Base-by-base conservation (phyloP, 1,140 invertebrate genomes). In the Eueides isabella region DNA sequence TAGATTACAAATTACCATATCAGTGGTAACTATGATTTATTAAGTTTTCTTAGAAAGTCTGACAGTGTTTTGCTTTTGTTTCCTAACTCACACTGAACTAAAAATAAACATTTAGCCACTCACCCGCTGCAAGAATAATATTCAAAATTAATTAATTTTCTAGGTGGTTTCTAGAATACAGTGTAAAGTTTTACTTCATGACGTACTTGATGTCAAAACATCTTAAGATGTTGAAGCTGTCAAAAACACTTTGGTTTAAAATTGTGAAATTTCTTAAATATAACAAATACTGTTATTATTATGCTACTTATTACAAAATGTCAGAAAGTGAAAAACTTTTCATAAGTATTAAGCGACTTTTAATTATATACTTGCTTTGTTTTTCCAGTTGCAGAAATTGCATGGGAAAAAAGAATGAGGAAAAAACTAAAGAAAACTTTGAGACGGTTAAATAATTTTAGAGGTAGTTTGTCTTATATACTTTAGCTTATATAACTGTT, bases 361-460 rank as follows among this genome's bases (percentile, higher is more conserved):
- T 23, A 26, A 19, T 31, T 16, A 30, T 23, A n/a, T 64, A 64
- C 41, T 30, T 30, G 9, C n/a, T 71, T 23, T 30, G 9, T 11
- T 71, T 23, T 55, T 76, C 19, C 77, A 92, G 91, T 89, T 61
- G 91, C 88, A 75, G 89, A 85, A 79, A 86, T 89, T 55, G 91
- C 88, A 5, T 92, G 91, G 91, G 86, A 90, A 61, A 92, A 86
- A 30, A 80, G 91, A 76, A 91, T 91, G 87, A 85, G 91, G 48
- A 92, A 92, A 77, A 92, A 92, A 70, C 67, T 91, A 68, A 92
- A 90, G 73, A 86, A 82, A 68, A 83, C 84, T 2, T 61, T 91
- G 28, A 82, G 91, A 62, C 77, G 83, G 26, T 67, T 76, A 23
- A 79, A 89, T 29, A 91, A 92, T 76, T 92, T 92, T 72, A 90